A percentile compares a stretch with the other conserved stretches of the same genome.
These are phyloP conservation scores for Tethya wilhelma DNA, from an alignment of 37 sponge, comb jelly and placozoan species.

Conservation along the genomic window DNA sequence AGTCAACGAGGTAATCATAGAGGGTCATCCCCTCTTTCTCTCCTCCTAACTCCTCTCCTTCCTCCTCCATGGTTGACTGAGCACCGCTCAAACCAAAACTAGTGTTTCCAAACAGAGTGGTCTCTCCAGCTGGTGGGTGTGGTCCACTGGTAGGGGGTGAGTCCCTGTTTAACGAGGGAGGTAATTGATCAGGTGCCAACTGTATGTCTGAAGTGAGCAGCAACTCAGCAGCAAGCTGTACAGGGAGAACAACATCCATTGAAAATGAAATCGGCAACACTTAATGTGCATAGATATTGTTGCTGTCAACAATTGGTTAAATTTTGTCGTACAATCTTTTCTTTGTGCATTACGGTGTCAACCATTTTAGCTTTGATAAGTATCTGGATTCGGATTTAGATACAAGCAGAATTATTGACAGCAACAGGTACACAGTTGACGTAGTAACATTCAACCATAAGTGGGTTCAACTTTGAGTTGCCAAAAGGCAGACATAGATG, in stretches of 20 bases:
- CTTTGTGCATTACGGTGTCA: no score
- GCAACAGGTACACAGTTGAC: no score
- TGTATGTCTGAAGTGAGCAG: constrained; percentile 1
- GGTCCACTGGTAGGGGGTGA: background rate
- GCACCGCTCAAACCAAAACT: background rate
- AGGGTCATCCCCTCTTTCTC: constrained; percentile 10
- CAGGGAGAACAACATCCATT: background rate
- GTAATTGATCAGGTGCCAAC: background rate
- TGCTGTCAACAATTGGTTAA: no score
- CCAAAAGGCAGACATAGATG: no score
- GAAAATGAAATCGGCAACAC: background rate
- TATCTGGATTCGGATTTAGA: no score
- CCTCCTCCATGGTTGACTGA: background rate
- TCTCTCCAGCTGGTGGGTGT: background rate
- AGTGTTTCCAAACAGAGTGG: background rate
- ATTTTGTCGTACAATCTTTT: no score
- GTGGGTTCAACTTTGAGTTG: no score
- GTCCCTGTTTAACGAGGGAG: background rate
- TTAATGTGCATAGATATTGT: background rate
- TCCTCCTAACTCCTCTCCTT: background rate
- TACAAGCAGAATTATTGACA: no score
- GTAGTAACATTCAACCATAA: no score
- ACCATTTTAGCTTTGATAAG: no score
- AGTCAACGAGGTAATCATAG: constrained; percentile 44
- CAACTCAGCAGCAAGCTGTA: constrained; percentile 20